Conservation (phyloP, 2,888 invertebrate species). For the Mesorhabditis spiculigera region DNA sequence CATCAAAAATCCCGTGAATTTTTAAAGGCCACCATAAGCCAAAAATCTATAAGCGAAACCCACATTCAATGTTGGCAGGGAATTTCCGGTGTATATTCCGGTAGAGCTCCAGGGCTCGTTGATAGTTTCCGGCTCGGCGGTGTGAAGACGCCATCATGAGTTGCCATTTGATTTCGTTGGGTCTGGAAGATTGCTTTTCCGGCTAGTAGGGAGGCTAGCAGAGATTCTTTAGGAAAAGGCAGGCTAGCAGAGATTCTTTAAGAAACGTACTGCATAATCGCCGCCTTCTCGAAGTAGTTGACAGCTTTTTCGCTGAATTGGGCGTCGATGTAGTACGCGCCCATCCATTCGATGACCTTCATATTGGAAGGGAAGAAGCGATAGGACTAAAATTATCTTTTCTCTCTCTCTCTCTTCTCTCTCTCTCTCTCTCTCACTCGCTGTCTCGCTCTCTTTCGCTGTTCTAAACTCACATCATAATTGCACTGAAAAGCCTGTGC, state of each 20-base stretch:
- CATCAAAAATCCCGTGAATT: not conserved
- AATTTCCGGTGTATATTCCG: conserved; percentile 81
- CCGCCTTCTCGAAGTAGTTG: conserved; percentile 77
- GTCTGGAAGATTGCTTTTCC: conserved; percentile 60
- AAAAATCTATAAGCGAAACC: not conserved
- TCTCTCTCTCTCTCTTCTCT: not conserved
- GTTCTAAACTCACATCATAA: conserved; percentile 68
- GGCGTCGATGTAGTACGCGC: conserved; percentile 81
- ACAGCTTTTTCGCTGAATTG: conserved; percentile 84
- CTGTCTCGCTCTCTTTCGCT: not conserved
- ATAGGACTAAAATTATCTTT: conserved; percentile 66
- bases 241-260: not conserved
- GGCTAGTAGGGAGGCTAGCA: too few species aligned
- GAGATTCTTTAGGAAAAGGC: too few species aligned
- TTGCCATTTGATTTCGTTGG: conserved; percentile 79
- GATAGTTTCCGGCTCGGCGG: conserved; percentile 78
- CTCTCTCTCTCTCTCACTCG: not conserved
- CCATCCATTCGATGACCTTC: conserved; percentile 81
- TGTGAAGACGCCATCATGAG: conserved; percentile 74
- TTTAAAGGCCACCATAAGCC: not conserved
- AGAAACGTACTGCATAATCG: conserved; percentile 67
- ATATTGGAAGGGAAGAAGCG: conserved; percentile 73
- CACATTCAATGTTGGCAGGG: conserved; percentile 89
- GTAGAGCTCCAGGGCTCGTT: conserved; percentile 77
- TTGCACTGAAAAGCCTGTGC: conserved; percentile 82